These are phyloP conservation scores for Actenoides lindsayi DNA, from an alignment of 2,113 vertebrate genomes.

Conservation along the genomic window DNA sequence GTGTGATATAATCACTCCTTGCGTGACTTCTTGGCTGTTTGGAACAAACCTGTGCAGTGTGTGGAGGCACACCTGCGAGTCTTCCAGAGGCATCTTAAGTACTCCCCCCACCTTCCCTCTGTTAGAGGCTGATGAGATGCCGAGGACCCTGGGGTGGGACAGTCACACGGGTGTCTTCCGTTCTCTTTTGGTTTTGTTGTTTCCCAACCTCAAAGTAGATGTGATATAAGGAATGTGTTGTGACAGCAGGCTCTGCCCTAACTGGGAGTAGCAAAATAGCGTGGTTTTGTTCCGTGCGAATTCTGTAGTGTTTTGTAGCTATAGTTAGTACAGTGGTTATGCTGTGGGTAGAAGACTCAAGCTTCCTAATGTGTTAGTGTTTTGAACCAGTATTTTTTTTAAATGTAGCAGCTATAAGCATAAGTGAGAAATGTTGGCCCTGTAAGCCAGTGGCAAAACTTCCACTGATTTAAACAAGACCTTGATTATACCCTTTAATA, in stretches of 20 bases:
- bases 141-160: neutral
- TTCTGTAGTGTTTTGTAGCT: neutral
- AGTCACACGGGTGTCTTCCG: rapidly evolving
- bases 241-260: neutral
- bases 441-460: neutral
- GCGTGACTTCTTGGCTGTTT: rapidly evolving
- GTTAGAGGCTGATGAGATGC: neutral
- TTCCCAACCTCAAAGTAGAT: neutral
- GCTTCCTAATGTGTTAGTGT: neutral
- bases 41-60: rapidly evolving
- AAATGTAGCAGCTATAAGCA: neutral
- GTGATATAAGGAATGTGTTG: neutral
- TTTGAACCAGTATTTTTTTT: neutral
- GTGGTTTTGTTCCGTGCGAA: neutral
- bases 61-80: neutral
- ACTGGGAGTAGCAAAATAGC: neutral
- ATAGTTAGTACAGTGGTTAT: neutral
- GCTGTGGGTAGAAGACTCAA: neutral
- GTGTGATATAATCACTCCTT: neutral
- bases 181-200: neutral
- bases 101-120: neutral
- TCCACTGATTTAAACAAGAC: neutral
- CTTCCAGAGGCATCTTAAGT: neutral
- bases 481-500: neutral
- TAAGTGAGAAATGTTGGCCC: neutral